Evolutionary conservation across 2,113 vertebrate genomes (phyloP), one percentile per base, ranked within the genome.

Genomic region (Plecturocebus donacophilus): DNA sequence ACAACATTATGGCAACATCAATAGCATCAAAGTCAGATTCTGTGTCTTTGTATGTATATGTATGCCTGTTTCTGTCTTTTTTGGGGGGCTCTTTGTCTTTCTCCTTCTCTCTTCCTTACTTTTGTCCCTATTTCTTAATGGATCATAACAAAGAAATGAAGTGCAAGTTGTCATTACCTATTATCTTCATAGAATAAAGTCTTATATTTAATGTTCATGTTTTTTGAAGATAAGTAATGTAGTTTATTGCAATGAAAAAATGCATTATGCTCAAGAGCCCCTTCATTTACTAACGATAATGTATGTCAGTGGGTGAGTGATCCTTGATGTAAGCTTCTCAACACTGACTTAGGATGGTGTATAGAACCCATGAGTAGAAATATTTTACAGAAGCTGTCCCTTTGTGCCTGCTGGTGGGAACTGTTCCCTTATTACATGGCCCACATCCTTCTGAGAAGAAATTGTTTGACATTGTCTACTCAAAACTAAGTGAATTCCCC

Each of bases 151-250:
- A n/a, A 87, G 47, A 56, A 80, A 27, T 75, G 32, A 89, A 85
- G 21, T 47, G 76, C 21, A 90, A 27, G 32, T 93, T 54, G 25
- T 89, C 64, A 84, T 89, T 84, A 30, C 58, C 42, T 70, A 45
- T 79, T 93, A 95, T 52, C 54, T 80, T 95, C 56, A 81, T 35
- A 32, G 45, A 92, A 80, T 92, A 73, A 80, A 16, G 27, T 77
- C 17, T 82, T 93, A 73, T 45, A 56, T 90, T 85, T 90, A 90
- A 20, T 71, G 5, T 73, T 96, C 35, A 87, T 76, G 56, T 10
- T 87, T 91, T 96, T 81, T 85, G 8, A 56, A 94, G 30, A 91
- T 42, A 61, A 84, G 68, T 94, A 77, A 90, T 42, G 56, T 52
- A 32, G 19, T 76, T 81, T 40, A 80, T 75, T 94, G 32, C 20